A percentile compares a stretch with the other conserved stretches of the same genome.
Evolutionary conservation across 2,797 vertebrate species (phyloP).

Genomic region (Leptodactylus fallax): DNA sequence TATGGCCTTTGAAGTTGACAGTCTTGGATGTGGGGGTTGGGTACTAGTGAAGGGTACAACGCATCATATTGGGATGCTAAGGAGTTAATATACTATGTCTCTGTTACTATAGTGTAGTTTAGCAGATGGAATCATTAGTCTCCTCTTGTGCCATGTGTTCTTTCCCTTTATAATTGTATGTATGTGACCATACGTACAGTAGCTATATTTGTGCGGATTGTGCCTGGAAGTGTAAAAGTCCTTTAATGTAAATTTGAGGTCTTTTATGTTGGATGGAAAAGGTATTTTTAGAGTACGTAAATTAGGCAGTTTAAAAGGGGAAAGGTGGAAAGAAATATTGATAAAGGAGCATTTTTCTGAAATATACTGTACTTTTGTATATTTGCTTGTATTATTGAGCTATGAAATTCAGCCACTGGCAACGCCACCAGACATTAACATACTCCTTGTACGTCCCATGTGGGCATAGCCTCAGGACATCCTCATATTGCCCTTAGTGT

Average conservation of each 20-base stretch:
- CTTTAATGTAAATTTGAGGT: neutral
- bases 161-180: neutral
- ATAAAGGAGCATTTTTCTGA: too few species aligned
- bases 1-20: slow-evolving; percentile 65
- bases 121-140: slow-evolving; percentile 74
- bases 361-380: too few species aligned
- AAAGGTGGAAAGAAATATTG: too few species aligned
- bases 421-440: too few species aligned
- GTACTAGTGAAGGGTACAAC: slow-evolving; percentile 67
- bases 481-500: too few species aligned
- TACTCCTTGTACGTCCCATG: too few species aligned
- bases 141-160: neutral
- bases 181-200: neutral
- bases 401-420: too few species aligned
- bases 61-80: slow-evolving; percentile 74
- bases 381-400: too few species aligned
- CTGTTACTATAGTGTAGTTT: slow-evolving; percentile 68
- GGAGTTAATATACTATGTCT: slow-evolving; percentile 72
- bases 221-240: neutral
- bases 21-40: slow-evolving; percentile 51
- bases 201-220: neutral
- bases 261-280: neutral
- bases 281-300: neutral
- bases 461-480: too few species aligned
- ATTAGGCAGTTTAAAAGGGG: too few species aligned